Base-by-base conservation (phyloP, 2,888 invertebrate species). In the Cosmorhoe ocellata region DNA sequence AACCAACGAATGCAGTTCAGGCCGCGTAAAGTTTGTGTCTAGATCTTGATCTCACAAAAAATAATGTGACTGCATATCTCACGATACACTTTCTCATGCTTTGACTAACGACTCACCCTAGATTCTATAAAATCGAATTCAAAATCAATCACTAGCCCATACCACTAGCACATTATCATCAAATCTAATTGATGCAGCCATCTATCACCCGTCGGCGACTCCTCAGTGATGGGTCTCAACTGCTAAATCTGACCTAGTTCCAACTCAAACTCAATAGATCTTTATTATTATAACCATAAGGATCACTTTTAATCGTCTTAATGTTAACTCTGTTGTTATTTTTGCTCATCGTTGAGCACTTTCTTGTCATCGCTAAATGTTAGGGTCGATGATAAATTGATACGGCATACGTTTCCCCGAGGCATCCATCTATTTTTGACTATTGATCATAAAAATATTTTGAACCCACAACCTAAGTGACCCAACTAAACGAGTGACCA, bases 201-300 rank as follows among this genome's bases (percentile, higher is more conserved):
- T 41, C 36, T 31, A 41, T 48, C 48, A 48, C 36, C 41, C 34
- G 13, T 26, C 41, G 28, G 40, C 47, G 26, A 40, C 41, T 33
- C 37, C n/a, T 13, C 13, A 37, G 4, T 37, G n/a, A n/a, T n/a
- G 24, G n/a, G n/a, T 24, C 24, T 3, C 7, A 24, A 1, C 24
- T 6, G 6, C 24, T 7, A 24, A 4, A 24, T 7, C 24, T 24
- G 24, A 24, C 24, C 24, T 24, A 4, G 24, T 5, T 24, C 24
- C 6, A 24, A 7, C 24, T 24, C 24, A 24, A 4, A 1, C 24
- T 24, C 6, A 24, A 24, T 24, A 24, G 6, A 24, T 7, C 7
- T 7, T 7, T 24, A 24, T 24, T 3, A 24, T 24, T 6, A 4
- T 24, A 7, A 24, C 1, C 24, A 24, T 6, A 24, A 24, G 24